Evolutionary conservation across 2,888 invertebrate species (phyloP), one percentile per base, ranked within the genome.

Genomic region (Clivina fossor): DNA sequence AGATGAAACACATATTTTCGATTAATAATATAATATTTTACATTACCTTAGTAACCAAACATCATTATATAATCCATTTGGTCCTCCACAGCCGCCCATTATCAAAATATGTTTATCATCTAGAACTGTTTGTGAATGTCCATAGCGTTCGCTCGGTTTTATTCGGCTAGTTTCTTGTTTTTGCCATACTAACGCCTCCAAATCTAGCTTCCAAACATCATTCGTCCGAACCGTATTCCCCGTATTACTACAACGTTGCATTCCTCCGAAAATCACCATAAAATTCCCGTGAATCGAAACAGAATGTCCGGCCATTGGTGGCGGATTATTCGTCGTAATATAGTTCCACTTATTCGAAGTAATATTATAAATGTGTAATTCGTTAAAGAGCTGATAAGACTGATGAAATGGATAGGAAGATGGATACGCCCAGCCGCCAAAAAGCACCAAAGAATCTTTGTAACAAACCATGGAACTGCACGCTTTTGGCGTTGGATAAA

Each of bases 361-460:
- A 19, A 93, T 85, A 72, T 88, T 87, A 69, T 93, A 96, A 56
- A 89, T 80, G 71, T 97, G 95, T 49, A 96, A 79, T 74, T 96
- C 94, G 73, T 92, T 92, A 71, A 93, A 96, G 71, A 95, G 82
- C 63, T 89, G 85, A 78, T 90, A 89, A 64, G 85, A 88, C 72
- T 90, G 90, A 70, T 89, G 87, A 41, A 88, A 80, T 44, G 93
- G 92, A 72, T 90, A 84, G 54, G 90, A 77, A 61, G 93, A 88
- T 18, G 94, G 93, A 74, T 93, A 92, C 8, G 94, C 89, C 93
- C 94, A 96, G 4, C 97, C 97, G 35, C 97, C 97, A 77, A 94
- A 97, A 48, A 98, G 62, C 28, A 74, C 73, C 61, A 97, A 78
- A 62, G 80, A 84, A 65, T 92, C 86, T 64, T 87, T 85, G 75